Evolutionary conservation across 2,113 vertebrate genomes (phyloP).

Genomic region (Manacus vitellinus): DNA sequence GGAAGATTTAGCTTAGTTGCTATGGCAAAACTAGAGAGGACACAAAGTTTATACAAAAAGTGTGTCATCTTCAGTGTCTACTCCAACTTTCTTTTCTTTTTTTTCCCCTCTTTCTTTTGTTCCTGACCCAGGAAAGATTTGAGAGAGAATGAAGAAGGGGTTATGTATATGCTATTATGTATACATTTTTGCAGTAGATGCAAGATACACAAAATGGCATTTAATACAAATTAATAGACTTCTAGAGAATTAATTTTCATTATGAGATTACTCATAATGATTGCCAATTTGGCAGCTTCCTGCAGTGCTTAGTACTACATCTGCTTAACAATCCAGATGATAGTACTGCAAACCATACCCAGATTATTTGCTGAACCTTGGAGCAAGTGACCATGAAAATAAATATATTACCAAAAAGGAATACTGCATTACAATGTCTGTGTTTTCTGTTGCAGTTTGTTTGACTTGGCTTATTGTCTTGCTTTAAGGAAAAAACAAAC

Average conservation of each 20-base stretch:
- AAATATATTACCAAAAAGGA: not conserved
- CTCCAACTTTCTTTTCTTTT: not conserved
- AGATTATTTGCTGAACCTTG: constrained; percentile 13
- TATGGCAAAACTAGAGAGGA: constrained; percentile 36
- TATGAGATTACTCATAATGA: constrained; percentile 8
- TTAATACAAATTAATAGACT: constrained; percentile 43
- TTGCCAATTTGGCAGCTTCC: constrained; percentile 39
- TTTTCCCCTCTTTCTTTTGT: not conserved
- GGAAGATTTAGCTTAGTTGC: constrained; percentile 20
- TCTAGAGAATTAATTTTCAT: constrained; percentile 13
- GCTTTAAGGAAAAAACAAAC: not conserved
- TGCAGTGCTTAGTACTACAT: constrained; percentile 20
- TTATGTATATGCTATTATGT: not conserved
- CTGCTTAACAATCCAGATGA: constrained; percentile 21
- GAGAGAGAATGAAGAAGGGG: not conserved
- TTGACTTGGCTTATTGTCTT: not conserved
- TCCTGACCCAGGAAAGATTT: not conserved
- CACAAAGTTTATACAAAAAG: not conserved
- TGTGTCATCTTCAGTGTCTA: not conserved
- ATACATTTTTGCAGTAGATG: not conserved
- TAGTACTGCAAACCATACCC: not conserved
- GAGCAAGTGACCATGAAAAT: not conserved
- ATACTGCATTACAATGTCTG: not conserved
- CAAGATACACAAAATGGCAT: not conserved
- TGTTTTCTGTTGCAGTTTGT: not conserved